These are phyloP conservation scores for Sebastes schlegelii DNA, from an alignment of 2,113 vertebrate species.

Conservation along the genomic window DNA sequence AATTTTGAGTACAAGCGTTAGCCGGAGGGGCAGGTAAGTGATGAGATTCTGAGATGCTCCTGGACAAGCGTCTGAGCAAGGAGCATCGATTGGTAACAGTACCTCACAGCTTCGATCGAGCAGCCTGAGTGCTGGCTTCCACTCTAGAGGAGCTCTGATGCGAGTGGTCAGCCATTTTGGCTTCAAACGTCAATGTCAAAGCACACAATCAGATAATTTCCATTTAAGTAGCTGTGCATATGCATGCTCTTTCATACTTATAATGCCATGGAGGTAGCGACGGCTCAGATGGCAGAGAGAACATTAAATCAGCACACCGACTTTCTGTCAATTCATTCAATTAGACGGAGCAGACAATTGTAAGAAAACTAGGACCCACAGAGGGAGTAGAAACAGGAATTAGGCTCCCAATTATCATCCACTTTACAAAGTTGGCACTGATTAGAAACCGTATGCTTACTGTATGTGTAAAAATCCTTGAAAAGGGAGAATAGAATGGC, in stretches of 20 bases:
- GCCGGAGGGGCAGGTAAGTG: constrained; percentile 43
- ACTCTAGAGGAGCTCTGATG: constrained; percentile 35
- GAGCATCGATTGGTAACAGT: constrained; percentile 69
- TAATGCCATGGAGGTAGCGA: constrained; percentile 40
- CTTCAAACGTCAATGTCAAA: constrained; percentile 47
- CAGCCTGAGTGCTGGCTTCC: constrained; percentile 51
- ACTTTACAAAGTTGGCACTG: constrained; percentile 51
- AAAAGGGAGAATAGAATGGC: constrained; percentile 25
- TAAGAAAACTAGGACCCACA: constrained; percentile 50
- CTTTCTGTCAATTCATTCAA: constrained; percentile 64
- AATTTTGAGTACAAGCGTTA: not conserved
- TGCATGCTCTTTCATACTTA: constrained; percentile 67
- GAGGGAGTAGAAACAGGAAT: constrained; percentile 46
- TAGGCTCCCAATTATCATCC: constrained; percentile 42
- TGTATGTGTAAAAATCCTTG: constrained; percentile 14
- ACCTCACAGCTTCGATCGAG: constrained; percentile 58
- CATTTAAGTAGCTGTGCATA: constrained; percentile 54
- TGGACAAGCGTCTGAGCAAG: constrained; percentile 43
- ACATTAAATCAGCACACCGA: constrained; percentile 65
- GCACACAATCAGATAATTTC: constrained; percentile 56
- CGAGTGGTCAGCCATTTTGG: constrained; percentile 45
- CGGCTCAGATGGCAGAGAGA: constrained; percentile 44
- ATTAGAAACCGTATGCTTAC: constrained; percentile 46
- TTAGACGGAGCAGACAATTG: constrained; percentile 65
- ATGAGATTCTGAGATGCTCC: constrained; percentile 53